Percentiles rank a stretch among this genome's conserved stretches.
Conservation (phyloP, 2,113 vertebrate genomes). For the Macheiramphus alcinus region DNA sequence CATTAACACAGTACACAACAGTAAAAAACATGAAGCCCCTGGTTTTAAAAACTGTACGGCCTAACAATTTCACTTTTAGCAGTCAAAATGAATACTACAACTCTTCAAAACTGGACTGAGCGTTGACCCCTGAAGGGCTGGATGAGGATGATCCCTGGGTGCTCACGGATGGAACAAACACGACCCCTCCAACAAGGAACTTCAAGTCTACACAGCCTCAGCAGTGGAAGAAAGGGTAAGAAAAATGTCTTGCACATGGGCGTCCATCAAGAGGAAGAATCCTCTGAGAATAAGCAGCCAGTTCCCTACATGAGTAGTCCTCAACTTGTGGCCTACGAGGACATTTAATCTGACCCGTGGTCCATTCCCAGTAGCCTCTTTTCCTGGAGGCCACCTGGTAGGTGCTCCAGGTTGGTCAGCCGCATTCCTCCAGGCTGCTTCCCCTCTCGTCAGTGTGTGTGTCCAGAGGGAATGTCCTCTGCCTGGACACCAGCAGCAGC, state of each 20-base stretch:
- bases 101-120: neutral
- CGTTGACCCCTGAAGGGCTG: neutral
- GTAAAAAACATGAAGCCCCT: neutral
- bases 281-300: neutral
- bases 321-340: neutral
- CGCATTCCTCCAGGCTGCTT: rapidly evolving
- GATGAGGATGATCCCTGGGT: neutral
- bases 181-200: neutral
- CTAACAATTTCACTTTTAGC: neutral
- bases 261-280: neutral
- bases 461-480: neutral
- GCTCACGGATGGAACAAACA: neutral
- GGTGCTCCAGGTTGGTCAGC: neutral
- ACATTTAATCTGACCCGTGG: neutral
- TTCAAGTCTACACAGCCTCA: neutral
- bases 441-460: neutral
- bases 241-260: neutral
- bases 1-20: neutral
- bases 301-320: rapidly evolving
- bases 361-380: neutral
- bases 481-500: neutral
- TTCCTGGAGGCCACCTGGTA: neutral
- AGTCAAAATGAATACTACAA: neutral
- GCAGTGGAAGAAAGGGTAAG: neutral
- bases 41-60: neutral